A percentile compares a stretch with the other conserved stretches of the same genome.
Conservation (phyloP, 30 jellyfish, hydroid and myxozoan species). For the Turritopsis dohrnii region DNA sequence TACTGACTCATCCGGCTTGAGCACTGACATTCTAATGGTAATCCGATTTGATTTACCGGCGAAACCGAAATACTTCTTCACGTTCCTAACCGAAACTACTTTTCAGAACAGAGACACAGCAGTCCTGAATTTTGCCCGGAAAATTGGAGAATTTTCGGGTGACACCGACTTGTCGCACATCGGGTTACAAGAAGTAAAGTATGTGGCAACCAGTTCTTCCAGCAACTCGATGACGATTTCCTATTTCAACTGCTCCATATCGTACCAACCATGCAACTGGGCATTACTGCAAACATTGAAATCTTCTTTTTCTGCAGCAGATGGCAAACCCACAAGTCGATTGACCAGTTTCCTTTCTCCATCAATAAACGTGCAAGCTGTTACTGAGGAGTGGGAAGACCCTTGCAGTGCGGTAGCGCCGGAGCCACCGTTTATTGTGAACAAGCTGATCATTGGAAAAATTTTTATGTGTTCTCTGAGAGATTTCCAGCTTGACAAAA, state of each 20-base stretch:
- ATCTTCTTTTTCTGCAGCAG: not conserved
- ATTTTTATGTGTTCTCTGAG: conserved; percentile 10
- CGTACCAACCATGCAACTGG: conserved; percentile 79
- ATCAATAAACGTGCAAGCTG: not conserved
- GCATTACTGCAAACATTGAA: conserved; percentile 1
- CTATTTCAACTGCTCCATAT: conserved; percentile 70
- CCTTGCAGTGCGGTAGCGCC: conserved; percentile 19
- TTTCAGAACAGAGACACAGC: no score
- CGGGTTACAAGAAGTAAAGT: conserved; percentile 10
- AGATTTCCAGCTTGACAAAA: conserved; percentile 22
- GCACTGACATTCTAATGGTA: not conserved
- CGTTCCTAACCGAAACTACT: not conserved
- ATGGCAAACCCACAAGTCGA: not conserved
- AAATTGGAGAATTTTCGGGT: conserved; percentile 12
- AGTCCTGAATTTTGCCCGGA: not conserved
- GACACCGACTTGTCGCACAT: not conserved
- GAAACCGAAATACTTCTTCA: not conserved
- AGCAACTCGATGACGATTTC: conserved; percentile 3
- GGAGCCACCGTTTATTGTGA: conserved; percentile 13
- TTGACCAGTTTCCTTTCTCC: conserved; percentile 5
- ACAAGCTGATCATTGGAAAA: conserved; percentile 27
- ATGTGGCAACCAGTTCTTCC: not conserved
- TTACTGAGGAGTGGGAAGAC: not conserved
- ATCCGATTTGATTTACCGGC: not conserved
- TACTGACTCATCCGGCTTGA: conserved; percentile 4